These are phyloP conservation scores for Camponotus floridanus DNA, from an alignment of 1,140 invertebrate species.

Conservation along the genomic window DNA sequence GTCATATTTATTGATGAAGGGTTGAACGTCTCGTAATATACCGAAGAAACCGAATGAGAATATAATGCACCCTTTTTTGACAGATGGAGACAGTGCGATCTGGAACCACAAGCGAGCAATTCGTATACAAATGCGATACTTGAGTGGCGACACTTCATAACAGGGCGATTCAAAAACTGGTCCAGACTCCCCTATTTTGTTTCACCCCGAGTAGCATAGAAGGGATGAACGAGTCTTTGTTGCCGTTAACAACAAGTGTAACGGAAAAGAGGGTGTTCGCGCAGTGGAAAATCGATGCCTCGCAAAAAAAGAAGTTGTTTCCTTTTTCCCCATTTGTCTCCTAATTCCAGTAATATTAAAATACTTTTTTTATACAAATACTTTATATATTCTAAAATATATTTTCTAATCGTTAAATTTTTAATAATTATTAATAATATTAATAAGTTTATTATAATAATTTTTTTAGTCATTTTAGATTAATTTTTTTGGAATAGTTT, in stretches of 20 bases:
- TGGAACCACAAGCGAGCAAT: conserved; percentile 80
- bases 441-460: background rate
- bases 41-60: conserved; percentile 76
- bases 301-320: conserved; percentile 34
- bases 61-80: conserved; percentile 77
- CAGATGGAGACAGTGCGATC: conserved; percentile 53
- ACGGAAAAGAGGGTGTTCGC: conserved; percentile 78
- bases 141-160: conserved; percentile 82
- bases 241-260: conserved; percentile 80
- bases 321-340: background rate
- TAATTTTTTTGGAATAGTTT: background rate
- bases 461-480: background rate
- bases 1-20: conserved; percentile 43
- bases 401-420: background rate
- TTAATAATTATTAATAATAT: background rate
- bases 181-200: conserved; percentile 75
- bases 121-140: conserved; percentile 84
- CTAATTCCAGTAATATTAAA: background rate
- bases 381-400: background rate
- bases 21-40: conserved; percentile 14
- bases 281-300: conserved; percentile 56
- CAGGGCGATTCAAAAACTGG: conserved; percentile 81
- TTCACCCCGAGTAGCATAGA: conserved; percentile 65
- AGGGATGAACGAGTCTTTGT: conserved; percentile 63
- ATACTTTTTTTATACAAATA: background rate